These are phyloP conservation scores for Palythoa caribaeorum DNA, from an alignment of 92 coral and sea anemone genomes.

Conservation along the genomic window DNA sequence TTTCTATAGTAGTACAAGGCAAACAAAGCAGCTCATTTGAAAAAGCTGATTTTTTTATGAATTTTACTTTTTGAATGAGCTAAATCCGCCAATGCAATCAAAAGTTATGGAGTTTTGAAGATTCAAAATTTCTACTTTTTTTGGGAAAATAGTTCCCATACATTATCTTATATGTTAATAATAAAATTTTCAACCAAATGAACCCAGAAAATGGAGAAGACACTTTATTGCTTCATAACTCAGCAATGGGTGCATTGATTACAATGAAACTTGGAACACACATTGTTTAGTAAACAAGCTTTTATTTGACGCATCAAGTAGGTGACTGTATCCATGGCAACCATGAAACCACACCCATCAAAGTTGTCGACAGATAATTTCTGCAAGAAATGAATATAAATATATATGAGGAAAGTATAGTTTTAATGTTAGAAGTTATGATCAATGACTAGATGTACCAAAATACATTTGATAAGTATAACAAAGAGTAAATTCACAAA, in stretches of 20 bases:
- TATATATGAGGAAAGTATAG: not conserved
- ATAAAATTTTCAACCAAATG: not conserved
- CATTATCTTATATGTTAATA: too few species aligned
- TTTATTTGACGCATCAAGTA: constrained; percentile 6
- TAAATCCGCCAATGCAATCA: too few species aligned
- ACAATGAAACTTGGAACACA: constrained; percentile 17
- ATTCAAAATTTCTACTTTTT: not conserved
- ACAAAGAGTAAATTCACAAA: not conserved
- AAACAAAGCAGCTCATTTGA: too few species aligned
- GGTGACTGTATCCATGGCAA: constrained; percentile 20
- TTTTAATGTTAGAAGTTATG: not conserved
- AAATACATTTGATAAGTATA: not conserved
- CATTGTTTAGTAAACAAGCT: constrained; percentile 17
- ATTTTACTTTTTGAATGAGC: too few species aligned
- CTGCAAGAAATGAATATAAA: constrained; percentile 13
- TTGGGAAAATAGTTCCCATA: too few species aligned
- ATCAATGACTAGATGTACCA: not conserved
- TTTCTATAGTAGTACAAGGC: too few species aligned
- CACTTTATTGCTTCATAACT: not conserved
- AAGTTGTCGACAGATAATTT: not conserved
- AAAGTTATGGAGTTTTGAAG: too few species aligned
- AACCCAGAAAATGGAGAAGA: constrained; percentile 1
- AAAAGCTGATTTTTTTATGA: too few species aligned
- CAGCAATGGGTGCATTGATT: constrained; percentile 5
- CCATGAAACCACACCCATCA: constrained; percentile 3